A percentile compares a stretch with the other conserved stretches of the same genome.
Conservation (phyloP, 2,797 vertebrate species). For the Leptoclinus maculatus region DNA sequence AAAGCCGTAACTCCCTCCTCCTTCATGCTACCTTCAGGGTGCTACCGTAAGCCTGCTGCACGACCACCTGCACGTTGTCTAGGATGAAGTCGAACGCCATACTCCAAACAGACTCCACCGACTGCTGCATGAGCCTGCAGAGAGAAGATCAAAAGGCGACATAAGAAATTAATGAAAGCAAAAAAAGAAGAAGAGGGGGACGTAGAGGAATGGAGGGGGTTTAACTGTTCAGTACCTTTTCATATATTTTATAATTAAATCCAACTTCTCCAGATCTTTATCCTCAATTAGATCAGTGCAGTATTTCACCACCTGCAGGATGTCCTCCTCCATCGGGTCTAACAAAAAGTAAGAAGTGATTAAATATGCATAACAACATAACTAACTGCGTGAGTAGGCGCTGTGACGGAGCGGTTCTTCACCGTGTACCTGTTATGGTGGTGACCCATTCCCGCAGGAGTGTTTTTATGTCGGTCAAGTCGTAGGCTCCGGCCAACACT, state of each 20-base stretch:
- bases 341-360: conserved; percentile 3
- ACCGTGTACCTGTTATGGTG: conserved; percentile 85
- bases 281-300: conserved; percentile 98
- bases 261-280: conserved; percentile 96
- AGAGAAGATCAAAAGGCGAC: neutral
- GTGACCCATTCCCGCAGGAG: conserved; percentile 97
- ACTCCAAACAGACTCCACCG: conserved; percentile 97
- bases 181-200: neutral
- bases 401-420: neutral
- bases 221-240: conserved; percentile 79
- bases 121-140: conserved; percentile 95
- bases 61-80: conserved; percentile 97
- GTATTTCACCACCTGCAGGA: conserved; percentile 97
- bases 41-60: conserved; percentile 97
- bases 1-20: conserved; percentile 1
- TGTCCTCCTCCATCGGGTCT: conserved; percentile 99
- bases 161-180: neutral
- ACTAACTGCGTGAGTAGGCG: neutral
- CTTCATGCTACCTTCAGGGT: conserved; percentile 93
- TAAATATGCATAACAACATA: neutral
- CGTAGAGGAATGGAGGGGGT: neutral
- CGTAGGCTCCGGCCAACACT: conserved; percentile 92
- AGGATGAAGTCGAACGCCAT: conserved; percentile 99
- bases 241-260: conserved; percentile 98
- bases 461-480: conserved; percentile 91